These are phyloP conservation scores for Acleris laterana DNA, from an alignment of 2,888 invertebrate species.

Conservation along the genomic window DNA sequence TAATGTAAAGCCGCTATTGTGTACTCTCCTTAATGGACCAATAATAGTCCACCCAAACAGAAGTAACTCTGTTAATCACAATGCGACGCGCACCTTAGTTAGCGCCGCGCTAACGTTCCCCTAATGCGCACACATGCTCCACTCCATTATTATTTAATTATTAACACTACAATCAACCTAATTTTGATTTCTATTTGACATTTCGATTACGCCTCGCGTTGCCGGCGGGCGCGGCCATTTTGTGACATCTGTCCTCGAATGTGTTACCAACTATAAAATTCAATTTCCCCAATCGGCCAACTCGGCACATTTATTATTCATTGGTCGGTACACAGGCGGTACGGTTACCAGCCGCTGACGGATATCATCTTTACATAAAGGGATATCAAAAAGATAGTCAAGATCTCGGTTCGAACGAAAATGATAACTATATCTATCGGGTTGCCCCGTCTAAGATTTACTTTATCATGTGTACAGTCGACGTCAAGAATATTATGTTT, in stretches of 20 bases:
- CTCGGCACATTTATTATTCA: constrained; percentile 84
- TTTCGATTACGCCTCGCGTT: constrained; percentile 76
- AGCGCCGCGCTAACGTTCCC: constrained; percentile 44
- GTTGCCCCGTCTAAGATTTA: not conserved
- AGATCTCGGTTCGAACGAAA: constrained; percentile 66
- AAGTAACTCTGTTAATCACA: constrained; percentile 82
- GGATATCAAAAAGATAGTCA: constrained; percentile 75
- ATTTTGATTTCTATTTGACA: constrained; percentile 84
- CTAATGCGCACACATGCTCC: constrained; percentile 62
- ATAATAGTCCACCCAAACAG: constrained; percentile 82
- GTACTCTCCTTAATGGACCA: constrained; percentile 78
- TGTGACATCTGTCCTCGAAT: constrained; percentile 83
- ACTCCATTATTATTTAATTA: constrained; percentile 80
- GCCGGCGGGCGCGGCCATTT: constrained; percentile 76
- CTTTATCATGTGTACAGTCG: too few relatives aligned
- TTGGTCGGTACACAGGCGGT: constrained; percentile 76
- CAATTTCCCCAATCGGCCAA: constrained; percentile 84
- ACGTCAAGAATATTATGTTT: too few relatives aligned
- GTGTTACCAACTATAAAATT: constrained; percentile 84
- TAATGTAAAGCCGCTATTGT: constrained; percentile 72
- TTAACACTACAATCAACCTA: constrained; percentile 84
- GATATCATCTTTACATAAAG: constrained; percentile 83
- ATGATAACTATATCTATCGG: constrained; percentile 58
- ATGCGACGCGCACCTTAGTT: constrained; percentile 73
- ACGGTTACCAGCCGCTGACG: constrained; percentile 73